phyloP scores from a whole-genome alignment of 2,797 vertebrate species.

The Phalloptychus januarius region DNA sequence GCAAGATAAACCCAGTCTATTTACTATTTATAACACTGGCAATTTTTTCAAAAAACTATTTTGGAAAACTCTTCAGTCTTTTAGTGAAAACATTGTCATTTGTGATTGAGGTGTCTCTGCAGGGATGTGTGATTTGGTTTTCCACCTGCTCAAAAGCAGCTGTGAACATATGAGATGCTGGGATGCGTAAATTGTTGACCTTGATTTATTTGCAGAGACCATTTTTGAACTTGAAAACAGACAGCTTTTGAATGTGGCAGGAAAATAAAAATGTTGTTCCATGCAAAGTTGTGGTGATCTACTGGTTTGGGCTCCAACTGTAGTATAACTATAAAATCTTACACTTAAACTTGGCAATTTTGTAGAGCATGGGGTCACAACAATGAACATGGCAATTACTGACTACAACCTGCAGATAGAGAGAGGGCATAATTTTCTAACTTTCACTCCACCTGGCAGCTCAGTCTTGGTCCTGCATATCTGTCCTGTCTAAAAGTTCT shows the following conservation, averaged over 20 bases:
- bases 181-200: not conserved
- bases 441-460: not conserved
- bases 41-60: not conserved
- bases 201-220: not conserved
- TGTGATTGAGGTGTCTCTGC: not conserved
- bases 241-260: not conserved
- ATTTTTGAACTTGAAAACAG: too few relatives aligned
- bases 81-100: not conserved
- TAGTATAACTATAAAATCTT: not conserved
- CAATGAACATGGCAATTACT: too few relatives aligned
- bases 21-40: not conserved
- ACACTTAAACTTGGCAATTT: not conserved
- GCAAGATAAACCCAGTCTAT: not conserved
- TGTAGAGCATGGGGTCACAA: not conserved
- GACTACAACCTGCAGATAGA: not conserved
- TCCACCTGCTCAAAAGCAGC: not conserved
- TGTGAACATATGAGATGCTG: not conserved
- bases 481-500: not conserved
- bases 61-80: not conserved
- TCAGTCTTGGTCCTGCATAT: not conserved
- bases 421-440: not conserved
- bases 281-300: not conserved
- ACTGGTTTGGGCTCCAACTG: not conserved
- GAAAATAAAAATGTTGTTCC: not conserved
- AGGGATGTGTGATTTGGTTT: not conserved